Percentiles rank a stretch among this genome's conserved stretches.
These are phyloP conservation scores for Coendou prehensilis DNA, from an alignment of 2,797 vertebrate species.

Conservation along the genomic window DNA sequence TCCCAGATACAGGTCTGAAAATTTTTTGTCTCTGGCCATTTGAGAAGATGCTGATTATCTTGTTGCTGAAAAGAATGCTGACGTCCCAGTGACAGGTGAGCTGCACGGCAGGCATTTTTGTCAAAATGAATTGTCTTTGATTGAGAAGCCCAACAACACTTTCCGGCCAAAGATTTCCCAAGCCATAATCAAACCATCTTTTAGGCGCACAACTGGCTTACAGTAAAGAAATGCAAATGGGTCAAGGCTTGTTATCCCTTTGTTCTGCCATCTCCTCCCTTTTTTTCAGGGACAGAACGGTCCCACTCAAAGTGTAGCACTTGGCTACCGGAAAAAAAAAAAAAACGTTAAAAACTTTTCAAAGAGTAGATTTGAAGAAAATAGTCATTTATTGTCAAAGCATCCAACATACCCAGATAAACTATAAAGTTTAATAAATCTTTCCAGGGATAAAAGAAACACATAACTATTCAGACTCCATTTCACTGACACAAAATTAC, in stretches of 20 bases:
- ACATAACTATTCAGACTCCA: constrained; percentile 94
- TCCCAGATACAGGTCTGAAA: constrained; percentile 1
- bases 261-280: not conserved
- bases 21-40: not conserved
- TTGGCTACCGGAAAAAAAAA: not conserved
- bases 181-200: constrained; percentile 53
- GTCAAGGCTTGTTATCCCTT: not conserved
- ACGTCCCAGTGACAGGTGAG: constrained; percentile 25
- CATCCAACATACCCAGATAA: constrained; percentile 99
- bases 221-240: not conserved
- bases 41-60: constrained; percentile 5
- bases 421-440: constrained; percentile 99
- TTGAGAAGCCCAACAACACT: constrained; percentile 53
- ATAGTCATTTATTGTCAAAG: constrained; percentile 99
- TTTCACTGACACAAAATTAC: constrained; percentile 98
- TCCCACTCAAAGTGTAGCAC: not conserved
- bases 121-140: constrained; percentile 41
- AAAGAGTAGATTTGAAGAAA: constrained; percentile 93
- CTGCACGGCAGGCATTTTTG: not conserved
- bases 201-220: not conserved
- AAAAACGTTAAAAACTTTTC: constrained; percentile 43
- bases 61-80: not conserved
- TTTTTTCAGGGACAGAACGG: not conserved
- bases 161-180: constrained; percentile 69
- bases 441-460: constrained; percentile 92